Conservation (phyloP, 2,797 vertebrate species). For the Dicrostonyx torquatus region DNA sequence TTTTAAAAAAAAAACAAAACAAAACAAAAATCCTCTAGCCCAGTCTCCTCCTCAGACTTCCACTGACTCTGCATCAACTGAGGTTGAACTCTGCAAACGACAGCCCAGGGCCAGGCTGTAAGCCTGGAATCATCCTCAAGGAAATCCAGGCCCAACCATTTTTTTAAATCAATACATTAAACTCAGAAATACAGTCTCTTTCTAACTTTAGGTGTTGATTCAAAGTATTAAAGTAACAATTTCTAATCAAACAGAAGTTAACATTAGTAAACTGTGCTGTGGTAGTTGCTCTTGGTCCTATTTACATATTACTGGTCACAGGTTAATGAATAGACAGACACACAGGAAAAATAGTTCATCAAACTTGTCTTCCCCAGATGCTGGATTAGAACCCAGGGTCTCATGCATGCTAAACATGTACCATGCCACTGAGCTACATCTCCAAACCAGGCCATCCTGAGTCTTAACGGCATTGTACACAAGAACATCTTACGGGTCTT, state of each 20-base stretch:
- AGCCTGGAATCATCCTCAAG: neutral
- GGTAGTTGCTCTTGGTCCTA: neutral
- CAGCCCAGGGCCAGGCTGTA: neutral
- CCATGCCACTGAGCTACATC: neutral
- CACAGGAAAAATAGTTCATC: neutral
- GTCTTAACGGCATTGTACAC: neutral
- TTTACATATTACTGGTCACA: neutral
- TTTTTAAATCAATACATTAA: neutral
- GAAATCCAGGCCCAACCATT: neutral
- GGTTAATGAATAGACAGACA: neutral
- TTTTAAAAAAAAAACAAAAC: too few species aligned
- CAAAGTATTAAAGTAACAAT: neutral
- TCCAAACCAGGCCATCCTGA: neutral
- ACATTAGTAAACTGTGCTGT: neutral
- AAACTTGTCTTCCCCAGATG: neutral
- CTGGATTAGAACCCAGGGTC: neutral
- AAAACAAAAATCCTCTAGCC: too few species aligned
- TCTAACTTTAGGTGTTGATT: conserved; percentile 8
- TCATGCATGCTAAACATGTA: neutral
- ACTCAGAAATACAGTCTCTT: neutral
- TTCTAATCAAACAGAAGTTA: neutral
- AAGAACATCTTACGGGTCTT: conserved; percentile 21
- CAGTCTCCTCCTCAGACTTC: neutral
- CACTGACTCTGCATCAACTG: neutral
- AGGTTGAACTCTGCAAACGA: neutral